phyloP scores from a whole-genome alignment of 2,797 vertebrate genomes.

The Tamandua tetradactyla region DNA sequence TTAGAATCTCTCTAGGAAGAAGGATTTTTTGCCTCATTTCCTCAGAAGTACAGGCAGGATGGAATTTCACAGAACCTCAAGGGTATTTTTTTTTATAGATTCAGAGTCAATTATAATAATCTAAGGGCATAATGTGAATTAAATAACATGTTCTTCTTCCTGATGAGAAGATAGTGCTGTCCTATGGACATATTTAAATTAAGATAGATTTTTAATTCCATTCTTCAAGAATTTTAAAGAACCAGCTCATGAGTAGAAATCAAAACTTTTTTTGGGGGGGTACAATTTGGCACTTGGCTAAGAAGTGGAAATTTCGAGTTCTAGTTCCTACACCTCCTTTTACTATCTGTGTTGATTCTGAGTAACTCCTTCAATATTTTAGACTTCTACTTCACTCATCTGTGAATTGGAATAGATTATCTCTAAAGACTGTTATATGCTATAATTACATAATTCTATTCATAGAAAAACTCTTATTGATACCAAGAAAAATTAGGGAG shows the following conservation, averaged over 20 bases:
- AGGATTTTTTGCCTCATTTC: not conserved
- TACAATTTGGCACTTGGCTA: not conserved
- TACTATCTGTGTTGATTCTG: not conserved
- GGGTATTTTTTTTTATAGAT: not conserved
- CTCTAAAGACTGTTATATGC: rapidly evolving
- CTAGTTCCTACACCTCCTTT: not conserved
- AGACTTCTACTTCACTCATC: not conserved
- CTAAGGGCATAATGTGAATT: not conserved
- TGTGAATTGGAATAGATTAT: not conserved
- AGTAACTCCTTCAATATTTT: not conserved
- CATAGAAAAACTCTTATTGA: not conserved
- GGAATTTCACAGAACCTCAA: not conserved
- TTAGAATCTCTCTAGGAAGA: not conserved
- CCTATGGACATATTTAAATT: not conserved
- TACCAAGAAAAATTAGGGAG: not conserved
- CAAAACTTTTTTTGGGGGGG: not conserved
- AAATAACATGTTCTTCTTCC: not conserved
- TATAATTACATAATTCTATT: not conserved
- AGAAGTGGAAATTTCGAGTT: not conserved
- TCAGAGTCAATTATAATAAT: not conserved
- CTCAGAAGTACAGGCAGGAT: not conserved
- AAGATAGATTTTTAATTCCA: not conserved
- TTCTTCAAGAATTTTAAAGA: slow-evolving; percentile 1
- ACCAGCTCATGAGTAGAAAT: not conserved
- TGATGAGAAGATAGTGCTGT: not conserved